Evolutionary conservation across 92 coral and sea anemone species (phyloP), one percentile per base, ranked within the genome.

Genomic region (Phenganax marumi): DNA sequence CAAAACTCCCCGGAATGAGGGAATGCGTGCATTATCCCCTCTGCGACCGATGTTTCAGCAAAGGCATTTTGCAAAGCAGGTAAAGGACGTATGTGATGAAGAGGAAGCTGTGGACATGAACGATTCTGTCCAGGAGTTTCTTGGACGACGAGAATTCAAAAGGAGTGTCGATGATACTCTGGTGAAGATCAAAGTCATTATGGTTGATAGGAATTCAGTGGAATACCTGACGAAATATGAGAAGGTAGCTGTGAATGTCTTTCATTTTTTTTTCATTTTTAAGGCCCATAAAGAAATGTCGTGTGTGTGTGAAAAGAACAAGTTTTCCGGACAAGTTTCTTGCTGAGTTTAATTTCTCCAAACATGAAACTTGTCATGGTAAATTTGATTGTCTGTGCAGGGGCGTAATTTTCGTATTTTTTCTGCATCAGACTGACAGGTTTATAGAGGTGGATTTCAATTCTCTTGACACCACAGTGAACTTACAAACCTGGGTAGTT

Each of bases 401-500:
- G 43, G 43, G 43, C 5, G 3, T 25, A 6, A 53, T 53, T 22
- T 22, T 0, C 33, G 25, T 71, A 0, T 13, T 60, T 18, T 48
- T 48, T 60, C 33, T 56, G 62, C 52, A 33, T 0, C 68, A 96
- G 99, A 89, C 90, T 16, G 86, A 92, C 86, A 90, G 93, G 48
- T 86, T 85, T 12, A 82, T 96, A 50, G 89, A 91, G 26, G 92
- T 96, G 57, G 96, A 96, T 84, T 96, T 96, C 88, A 96, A 92
- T 85, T 88, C 99, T 3, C 80, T 96, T 77, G 97, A 96, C 77
- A 90, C 99, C 18, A 92, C 89, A 22, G 87, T 92, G 39, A 92
- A 96, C 76, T 92, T 96, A 6, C 99, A 96, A 79, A 96, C 99
- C 0, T 96, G 99, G 99, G 99, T 96, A 3, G 91, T 96, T 55